Evolutionary conservation across 2,113 vertebrate genomes (phyloP), one percentile per base, ranked within the genome.

Genomic region (Himantopus leucocephalus): DNA sequence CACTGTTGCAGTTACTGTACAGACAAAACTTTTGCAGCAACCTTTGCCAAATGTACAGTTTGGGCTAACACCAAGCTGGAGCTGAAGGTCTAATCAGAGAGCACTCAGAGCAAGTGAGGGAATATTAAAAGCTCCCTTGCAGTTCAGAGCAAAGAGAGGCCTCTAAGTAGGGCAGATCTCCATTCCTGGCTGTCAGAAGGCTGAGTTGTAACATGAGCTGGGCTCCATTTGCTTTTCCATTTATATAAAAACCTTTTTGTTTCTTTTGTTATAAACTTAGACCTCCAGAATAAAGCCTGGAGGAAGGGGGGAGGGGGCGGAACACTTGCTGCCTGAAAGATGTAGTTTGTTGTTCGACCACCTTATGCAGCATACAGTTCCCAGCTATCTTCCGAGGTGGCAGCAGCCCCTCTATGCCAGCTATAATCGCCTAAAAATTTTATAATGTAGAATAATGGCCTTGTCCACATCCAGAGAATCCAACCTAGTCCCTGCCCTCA

Each of bases 211-310:
- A 97, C 95, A 91, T 97, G 96, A 97, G 95, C 94, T 92, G 89
- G 86, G 80, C 92, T 97, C 85, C 94, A 68, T 96, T 97, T 97
- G 95, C 92, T 97, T 97, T 94, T 94, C 94, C 92, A 97, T 97
- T 96, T 95, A 85, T 95, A 96, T 97, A 96, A 97, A 97, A 97
- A 90, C 90, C 95, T 95, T 96, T 97, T 97, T 96, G 97, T 97
- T 96, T 94, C 97, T 94, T 97, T 97, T 97, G 97, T 97, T 97
- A 95, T 90, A 95, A 94, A 95, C 89, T 95, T 95, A 95, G 94
- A 92, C 94, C 96, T 91, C 66, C 89, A 95, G 92, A 95, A 96
- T 91, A 95, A 97, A 97, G 96, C 83, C 91, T 82, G 48, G 62
- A 94, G 83, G 83, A 95, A 91, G 12, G 73, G 96, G 88, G 92